Percentiles rank a stretch among this genome's conserved stretches.
These are phyloP conservation scores for Nephrotoma guestfalica DNA, from an alignment of 2,888 invertebrate species.

Conservation along the genomic window DNA sequence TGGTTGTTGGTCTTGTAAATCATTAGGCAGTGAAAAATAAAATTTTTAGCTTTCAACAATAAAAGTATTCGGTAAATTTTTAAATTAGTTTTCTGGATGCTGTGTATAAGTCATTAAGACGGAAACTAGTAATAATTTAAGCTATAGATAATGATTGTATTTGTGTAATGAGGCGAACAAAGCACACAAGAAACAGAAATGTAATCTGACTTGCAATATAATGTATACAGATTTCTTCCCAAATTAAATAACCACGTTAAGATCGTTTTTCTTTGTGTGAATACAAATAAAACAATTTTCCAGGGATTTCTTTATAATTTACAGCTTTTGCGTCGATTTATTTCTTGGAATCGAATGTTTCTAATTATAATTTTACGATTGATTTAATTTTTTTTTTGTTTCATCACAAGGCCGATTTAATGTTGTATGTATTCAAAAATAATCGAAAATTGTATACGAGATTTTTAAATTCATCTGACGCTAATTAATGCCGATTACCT, in stretches of 20 bases:
- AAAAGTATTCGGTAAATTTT: background rate
- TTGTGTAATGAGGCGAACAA: background rate
- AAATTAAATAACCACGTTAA: background rate
- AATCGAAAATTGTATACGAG: background rate
- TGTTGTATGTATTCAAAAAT: background rate
- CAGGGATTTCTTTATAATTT: background rate
- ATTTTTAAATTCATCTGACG: background rate
- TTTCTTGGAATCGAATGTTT: background rate
- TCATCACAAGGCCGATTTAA: background rate
- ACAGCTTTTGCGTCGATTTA: background rate
- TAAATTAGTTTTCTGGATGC: background rate
- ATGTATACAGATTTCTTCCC: background rate
- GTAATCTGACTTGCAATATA: background rate
- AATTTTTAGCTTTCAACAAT: background rate
- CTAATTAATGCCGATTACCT: background rate
- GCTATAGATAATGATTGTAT: background rate
- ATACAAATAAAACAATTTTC: background rate
- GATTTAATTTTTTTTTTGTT: background rate
- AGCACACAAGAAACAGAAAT: background rate
- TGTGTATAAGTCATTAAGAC: background rate
- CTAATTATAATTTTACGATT: background rate
- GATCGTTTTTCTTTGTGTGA: background rate
- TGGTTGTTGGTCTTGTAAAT: background rate
- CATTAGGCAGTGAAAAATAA: background rate
- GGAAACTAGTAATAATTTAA: background rate